Evolutionary conservation across 1,140 invertebrate genomes (phyloP).

Genomic region (Coptotermes formosanus): DNA sequence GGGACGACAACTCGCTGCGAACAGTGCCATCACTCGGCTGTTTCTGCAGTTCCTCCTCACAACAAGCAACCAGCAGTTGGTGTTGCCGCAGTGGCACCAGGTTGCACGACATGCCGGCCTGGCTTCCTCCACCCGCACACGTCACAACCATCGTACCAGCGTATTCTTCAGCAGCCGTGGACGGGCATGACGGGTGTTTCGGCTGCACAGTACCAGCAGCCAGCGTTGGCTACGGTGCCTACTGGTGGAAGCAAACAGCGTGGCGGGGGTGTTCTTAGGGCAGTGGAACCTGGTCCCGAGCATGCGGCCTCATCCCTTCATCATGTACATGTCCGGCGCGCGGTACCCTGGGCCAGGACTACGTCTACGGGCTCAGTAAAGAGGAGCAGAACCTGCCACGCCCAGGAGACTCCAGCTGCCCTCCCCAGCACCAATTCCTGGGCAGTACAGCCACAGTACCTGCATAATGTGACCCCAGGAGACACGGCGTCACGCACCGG

Average conservation of each 20-base stretch:
- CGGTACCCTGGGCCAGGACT: not conserved
- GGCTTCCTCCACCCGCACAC: slow-evolving; percentile 34
- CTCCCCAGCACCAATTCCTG: not conserved
- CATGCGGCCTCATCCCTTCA: slow-evolving; percentile 25
- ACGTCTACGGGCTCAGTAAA: not conserved
- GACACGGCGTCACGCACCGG: not conserved
- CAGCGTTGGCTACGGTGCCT: not conserved
- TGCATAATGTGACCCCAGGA: not conserved
- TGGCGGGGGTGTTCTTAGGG: not conserved
- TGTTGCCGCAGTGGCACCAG: slow-evolving; percentile 33
- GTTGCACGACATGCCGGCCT: slow-evolving; percentile 32
- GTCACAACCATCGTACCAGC: not conserved
- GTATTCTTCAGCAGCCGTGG: slow-evolving; percentile 34
- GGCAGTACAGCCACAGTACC: not conserved
- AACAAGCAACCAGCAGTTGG: slow-evolving; percentile 31
- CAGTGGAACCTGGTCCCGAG: slow-evolving; percentile 34
- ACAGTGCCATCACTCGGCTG: not conserved
- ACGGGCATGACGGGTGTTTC: slow-evolving; percentile 29
- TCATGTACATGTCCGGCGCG: slow-evolving; percentile 1
- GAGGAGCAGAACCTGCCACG: slow-evolving; percentile 23
- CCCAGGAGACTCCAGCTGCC: not conserved
- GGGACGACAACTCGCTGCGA: not conserved
- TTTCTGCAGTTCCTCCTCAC: not conserved
- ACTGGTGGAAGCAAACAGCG: slow-evolving; percentile 21
- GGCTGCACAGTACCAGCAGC: not conserved